These are phyloP conservation scores for Bombus picipes DNA, from an alignment of 1,140 invertebrate species.

Conservation along the genomic window DNA sequence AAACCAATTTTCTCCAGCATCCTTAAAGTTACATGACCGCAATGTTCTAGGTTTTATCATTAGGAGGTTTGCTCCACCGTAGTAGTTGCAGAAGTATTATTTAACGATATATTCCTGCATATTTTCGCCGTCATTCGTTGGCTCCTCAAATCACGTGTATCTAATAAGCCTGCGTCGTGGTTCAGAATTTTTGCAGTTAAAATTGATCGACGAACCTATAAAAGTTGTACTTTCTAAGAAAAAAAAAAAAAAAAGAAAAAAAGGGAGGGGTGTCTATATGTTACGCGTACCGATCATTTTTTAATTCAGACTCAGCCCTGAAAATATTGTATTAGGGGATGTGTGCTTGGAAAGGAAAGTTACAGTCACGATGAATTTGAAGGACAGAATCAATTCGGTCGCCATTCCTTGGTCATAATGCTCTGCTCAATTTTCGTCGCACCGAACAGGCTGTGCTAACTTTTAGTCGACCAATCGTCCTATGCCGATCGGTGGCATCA, in stretches of 20 bases:
- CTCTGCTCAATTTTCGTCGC: slow-evolving; percentile 71
- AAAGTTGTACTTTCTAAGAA: slow-evolving; percentile 29
- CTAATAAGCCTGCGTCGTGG: slow-evolving; percentile 47
- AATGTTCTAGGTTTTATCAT: slow-evolving; percentile 65
- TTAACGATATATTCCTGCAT: slow-evolving; percentile 70
- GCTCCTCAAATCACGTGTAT: slow-evolving; percentile 54
- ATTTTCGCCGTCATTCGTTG: slow-evolving; percentile 52
- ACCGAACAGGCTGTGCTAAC: slow-evolving; percentile 67
- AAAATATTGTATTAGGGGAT: slow-evolving; percentile 29
- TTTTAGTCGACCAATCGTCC: slow-evolving; percentile 64
- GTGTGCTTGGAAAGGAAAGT: slow-evolving; percentile 39
- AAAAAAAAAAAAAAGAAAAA: not conserved
- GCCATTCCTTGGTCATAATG: slow-evolving; percentile 64
- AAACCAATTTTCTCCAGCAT: slow-evolving; percentile 59
- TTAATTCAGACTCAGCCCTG: slow-evolving; percentile 23
- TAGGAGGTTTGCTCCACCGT: slow-evolving; percentile 64
- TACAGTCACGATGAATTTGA: slow-evolving; percentile 4
- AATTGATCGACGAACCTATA: slow-evolving; percentile 14
- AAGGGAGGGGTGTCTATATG: not conserved
- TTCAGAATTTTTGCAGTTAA: slow-evolving; percentile 48
- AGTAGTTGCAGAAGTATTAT: slow-evolving; percentile 70
- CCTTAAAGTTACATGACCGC: slow-evolving; percentile 65
- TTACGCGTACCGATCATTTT: slow-evolving; percentile 25
- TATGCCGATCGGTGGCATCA: slow-evolving; percentile 59
- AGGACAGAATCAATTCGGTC: slow-evolving; percentile 42